These are phyloP conservation scores for Venturia canescens DNA, from an alignment of 1,140 invertebrate genomes.

Conservation along the genomic window DNA sequence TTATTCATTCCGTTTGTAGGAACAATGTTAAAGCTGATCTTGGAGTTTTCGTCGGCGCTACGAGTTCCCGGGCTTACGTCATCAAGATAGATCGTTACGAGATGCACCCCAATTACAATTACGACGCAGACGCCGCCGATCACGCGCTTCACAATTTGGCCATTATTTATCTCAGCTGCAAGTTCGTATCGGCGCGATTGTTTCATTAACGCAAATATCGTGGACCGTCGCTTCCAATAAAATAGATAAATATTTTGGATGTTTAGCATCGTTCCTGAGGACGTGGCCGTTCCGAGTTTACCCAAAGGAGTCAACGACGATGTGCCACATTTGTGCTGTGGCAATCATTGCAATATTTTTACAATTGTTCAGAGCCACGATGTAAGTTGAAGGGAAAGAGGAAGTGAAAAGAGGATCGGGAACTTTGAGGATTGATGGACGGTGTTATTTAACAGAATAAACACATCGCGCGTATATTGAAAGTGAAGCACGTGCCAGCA, in stretches of 20 bases:
- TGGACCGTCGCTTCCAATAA: no score
- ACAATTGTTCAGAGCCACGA: conserved; percentile 54
- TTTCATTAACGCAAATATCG: no score
- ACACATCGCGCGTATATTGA: conserved; percentile 40
- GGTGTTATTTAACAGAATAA: conserved; percentile 45
- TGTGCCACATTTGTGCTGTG: conserved; percentile 58
- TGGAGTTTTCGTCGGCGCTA: conserved; percentile 54
- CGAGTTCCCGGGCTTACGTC: conserved; percentile 47
- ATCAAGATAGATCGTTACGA: conserved; percentile 55
- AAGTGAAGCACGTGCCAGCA: conserved; percentile 48
- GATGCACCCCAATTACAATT: conserved; percentile 57
- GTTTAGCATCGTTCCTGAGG: conserved; percentile 44
- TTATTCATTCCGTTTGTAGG: neutral
- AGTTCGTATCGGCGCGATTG: no score
- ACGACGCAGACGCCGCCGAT: conserved; percentile 48
- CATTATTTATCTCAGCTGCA: conserved; percentile 55
- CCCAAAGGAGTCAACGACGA: conserved; percentile 52
- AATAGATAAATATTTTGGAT: conserved; percentile 25
- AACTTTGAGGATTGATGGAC: no score
- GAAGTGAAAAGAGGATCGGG: no score
- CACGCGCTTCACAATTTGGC: conserved; percentile 56
- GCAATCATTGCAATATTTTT: conserved; percentile 53
- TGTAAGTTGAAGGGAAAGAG: conserved; percentile 42
- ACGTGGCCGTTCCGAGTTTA: conserved; percentile 47
- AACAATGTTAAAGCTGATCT: conserved; percentile 52